Percentiles rank a stretch among this genome's conserved stretches.
Conservation (phyloP, 1,140 invertebrate genomes). For the Drosophila jambulina region DNA sequence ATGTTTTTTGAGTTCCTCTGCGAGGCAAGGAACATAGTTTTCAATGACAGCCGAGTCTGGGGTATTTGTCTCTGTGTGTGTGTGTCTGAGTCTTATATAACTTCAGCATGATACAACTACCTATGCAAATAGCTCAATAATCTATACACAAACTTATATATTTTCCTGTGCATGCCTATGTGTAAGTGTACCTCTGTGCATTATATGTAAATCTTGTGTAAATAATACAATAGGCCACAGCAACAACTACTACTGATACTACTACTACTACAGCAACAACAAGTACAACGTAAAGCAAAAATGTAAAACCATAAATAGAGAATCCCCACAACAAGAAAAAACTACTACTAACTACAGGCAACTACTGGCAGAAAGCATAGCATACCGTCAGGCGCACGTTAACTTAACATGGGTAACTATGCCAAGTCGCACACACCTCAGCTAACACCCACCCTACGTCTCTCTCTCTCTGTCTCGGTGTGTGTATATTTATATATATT, state of each 20-base stretch:
- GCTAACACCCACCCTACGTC: constrained; percentile 24
- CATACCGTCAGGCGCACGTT: constrained; percentile 76
- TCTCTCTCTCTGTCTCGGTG: constrained; percentile 5
- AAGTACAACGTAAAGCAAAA: constrained; percentile 54
- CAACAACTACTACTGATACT: constrained; percentile 33
- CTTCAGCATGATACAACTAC: constrained; percentile 50
- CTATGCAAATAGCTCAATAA: constrained; percentile 23
- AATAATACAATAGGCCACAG: constrained; percentile 72
- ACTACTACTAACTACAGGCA: constrained; percentile 54
- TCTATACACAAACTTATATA: constrained; percentile 8
- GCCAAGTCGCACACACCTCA: constrained; percentile 41
- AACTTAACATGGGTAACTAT: constrained; percentile 84
- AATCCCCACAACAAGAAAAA: constrained; percentile 56
- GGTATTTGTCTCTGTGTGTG: constrained; percentile 10
- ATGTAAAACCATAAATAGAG: constrained; percentile 62
- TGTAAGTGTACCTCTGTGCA: constrained; percentile 45
- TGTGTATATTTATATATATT: constrained; percentile 23
- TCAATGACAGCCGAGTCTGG: constrained; percentile 55
- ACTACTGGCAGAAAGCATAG: constrained; percentile 70
- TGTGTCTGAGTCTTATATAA: constrained; percentile 58
- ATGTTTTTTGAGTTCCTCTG: constrained; percentile 33
- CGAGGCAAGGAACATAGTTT: constrained; percentile 35
- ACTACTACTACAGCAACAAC: constrained; percentile 39
- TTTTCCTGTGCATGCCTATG: constrained; percentile 40
- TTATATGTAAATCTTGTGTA: constrained; percentile 63